A percentile compares a stretch with the other conserved stretches of the same genome.
Evolutionary conservation across 1,140 invertebrate genomes (phyloP).

Genomic region (Scaptomyza montana): DNA sequence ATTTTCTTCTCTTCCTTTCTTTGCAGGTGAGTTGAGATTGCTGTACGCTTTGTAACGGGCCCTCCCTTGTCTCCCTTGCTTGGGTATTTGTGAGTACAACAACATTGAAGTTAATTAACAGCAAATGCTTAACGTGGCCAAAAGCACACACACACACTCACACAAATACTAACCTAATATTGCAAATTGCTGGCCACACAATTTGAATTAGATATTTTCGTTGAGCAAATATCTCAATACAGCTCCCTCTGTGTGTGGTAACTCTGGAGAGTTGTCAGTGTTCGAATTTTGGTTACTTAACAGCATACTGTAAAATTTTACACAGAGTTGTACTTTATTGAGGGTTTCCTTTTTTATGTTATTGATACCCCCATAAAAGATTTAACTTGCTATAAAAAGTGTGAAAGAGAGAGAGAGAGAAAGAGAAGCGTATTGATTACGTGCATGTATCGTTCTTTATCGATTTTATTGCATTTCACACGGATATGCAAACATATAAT

Average conservation of each 20-base stretch:
- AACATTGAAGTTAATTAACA: conserved; percentile 66
- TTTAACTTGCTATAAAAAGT: too few species aligned
- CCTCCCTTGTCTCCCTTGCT: background rate
- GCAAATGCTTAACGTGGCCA: conserved; percentile 55
- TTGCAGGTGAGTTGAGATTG: conserved; percentile 65
- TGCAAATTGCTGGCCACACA: conserved; percentile 11
- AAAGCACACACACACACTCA: conserved; percentile 2
- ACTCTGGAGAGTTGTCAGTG: background rate
- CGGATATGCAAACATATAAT: background rate
- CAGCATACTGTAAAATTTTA: background rate
- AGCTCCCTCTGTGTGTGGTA: background rate
- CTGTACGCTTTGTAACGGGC: background rate
- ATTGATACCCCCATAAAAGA: too few species aligned
- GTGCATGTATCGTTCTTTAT: too few species aligned
- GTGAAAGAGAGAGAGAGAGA: too few species aligned
- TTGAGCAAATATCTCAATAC: conserved; percentile 11
- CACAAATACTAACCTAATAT: conserved; percentile 8
- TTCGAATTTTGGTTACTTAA: background rate
- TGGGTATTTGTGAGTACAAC: conserved; percentile 36
- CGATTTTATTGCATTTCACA: background rate
- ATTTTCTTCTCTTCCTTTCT: conserved; percentile 27
- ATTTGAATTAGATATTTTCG: conserved; percentile 24
- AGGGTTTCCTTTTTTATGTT: too few species aligned
- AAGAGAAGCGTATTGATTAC: too few species aligned
- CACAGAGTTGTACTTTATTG: too few species aligned